Percentiles rank a stretch among this genome's conserved stretches.
These are phyloP conservation scores for Corvus cornix DNA, from an alignment of 2,113 vertebrate genomes.

Conservation along the genomic window DNA sequence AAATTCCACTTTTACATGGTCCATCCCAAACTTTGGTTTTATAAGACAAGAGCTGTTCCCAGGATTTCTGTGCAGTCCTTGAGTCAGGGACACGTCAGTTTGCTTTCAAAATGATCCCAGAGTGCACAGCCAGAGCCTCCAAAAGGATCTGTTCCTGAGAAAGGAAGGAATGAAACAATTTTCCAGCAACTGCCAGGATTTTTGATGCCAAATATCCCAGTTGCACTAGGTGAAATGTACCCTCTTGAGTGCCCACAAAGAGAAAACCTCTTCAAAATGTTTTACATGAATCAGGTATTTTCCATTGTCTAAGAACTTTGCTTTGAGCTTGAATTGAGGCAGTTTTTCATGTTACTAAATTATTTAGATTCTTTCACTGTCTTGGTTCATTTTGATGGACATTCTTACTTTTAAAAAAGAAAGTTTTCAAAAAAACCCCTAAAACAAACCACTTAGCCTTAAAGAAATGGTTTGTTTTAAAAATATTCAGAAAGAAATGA, in stretches of 20 bases:
- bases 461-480: not conserved
- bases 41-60: not conserved
- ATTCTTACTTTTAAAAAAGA: not conserved
- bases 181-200: not conserved
- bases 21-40: not conserved
- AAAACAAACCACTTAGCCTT: not conserved
- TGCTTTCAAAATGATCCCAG: not conserved
- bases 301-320: not conserved
- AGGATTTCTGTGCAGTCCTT: not conserved
- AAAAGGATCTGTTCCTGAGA: not conserved
- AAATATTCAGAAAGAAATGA: not conserved
- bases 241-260: not conserved
- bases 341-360: not conserved
- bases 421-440: not conserved
- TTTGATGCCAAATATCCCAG: not conserved
- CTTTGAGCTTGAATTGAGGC: not conserved
- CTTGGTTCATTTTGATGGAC: not conserved
- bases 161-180: not conserved
- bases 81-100: not conserved
- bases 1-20: not conserved
- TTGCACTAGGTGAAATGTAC: not conserved
- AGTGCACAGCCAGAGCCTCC: fast-evolving
- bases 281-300: not conserved
- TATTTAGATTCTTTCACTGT: not conserved
- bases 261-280: not conserved